phyloP scores from a whole-genome alignment of 2,888 invertebrate genomes.

The Galerucella nymphaeae region DNA sequence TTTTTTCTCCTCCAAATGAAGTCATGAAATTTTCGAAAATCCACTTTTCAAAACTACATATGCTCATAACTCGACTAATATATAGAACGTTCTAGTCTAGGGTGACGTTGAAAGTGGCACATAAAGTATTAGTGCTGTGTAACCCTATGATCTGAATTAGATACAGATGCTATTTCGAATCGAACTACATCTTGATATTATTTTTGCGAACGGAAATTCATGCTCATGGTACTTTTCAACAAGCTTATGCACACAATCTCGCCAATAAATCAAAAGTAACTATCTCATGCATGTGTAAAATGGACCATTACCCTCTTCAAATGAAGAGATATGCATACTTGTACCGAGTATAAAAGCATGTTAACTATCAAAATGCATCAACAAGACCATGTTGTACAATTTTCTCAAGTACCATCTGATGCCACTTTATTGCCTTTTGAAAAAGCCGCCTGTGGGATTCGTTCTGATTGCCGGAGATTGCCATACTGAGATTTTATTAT shows the following conservation, averaged over 20 bases:
- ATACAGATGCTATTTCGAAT: too few relatives aligned
- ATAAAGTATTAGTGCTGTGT: too few relatives aligned
- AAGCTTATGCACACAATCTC: background rate
- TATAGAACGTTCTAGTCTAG: too few relatives aligned
- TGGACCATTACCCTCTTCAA: constrained; percentile 11
- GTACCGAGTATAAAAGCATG: constrained; percentile 23
- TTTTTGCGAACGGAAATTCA: too few relatives aligned
- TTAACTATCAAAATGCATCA: constrained; percentile 25
- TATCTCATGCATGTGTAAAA: constrained; percentile 6
- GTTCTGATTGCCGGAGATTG: constrained; percentile 6
- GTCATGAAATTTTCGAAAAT: too few relatives aligned
- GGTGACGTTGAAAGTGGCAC: too few relatives aligned
- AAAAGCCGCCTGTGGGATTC: constrained; percentile 16
- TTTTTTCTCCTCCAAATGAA: too few relatives aligned
- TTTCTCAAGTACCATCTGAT: constrained; percentile 36
- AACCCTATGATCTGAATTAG: too few relatives aligned
- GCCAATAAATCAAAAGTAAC: constrained; percentile 1
- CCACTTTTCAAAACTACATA: too few relatives aligned
- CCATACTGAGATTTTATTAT: background rate
- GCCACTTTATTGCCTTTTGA: constrained; percentile 35
- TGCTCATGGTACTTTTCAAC: too few relatives aligned
- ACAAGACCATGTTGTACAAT: constrained; percentile 26
- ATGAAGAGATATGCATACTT: constrained; percentile 22
- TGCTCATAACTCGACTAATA: too few relatives aligned
- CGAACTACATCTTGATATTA: too few relatives aligned